Base-by-base conservation (phyloP, 2,888 invertebrate genomes). In the Nysson spinosus region DNA sequence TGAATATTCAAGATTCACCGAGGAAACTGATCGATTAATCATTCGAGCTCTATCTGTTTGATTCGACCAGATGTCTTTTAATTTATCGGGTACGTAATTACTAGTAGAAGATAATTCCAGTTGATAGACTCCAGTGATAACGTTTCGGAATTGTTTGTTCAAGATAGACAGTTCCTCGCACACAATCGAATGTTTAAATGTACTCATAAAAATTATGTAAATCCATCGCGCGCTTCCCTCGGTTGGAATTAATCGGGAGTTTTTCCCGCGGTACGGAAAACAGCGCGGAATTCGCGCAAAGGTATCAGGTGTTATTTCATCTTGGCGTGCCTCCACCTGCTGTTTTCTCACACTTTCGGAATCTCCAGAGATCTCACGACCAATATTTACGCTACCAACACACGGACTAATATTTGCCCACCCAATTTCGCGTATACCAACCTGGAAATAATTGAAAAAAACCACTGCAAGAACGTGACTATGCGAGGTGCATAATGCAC, bases 251-350 rank as follows among this genome's bases (percentile, higher is more conserved):
- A n/a, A n/a, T 24, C 24, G 24, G 9, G 6, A 2, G 4, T 6
- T 24, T 4, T 5, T 24, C 4, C 4, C 4, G 24, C 4, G 24
- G 24, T 4, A 24, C 4, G 24, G 24, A 11, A 19, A 28, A 30
- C 28, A 34, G n/a, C 17, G 11, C 5, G 5, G 34, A n/a, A 34
- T 32, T 51, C 42, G 40, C 17, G 51, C 24, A 40, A 32, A 11
- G 32, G 32, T 11, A 32, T 7, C 32, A 11, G 16, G 20, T 40
- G 30, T 47, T 56, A 40, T 34, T 55, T 44, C 44, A 37, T 44
- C 54, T 42, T 3, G 26, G 35, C 6, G 35, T 37, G 44, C 19
- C 37, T n/a, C 55, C 39, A 56, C 47, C 47, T 56, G 55, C 55
- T 39, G 39, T 39, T 46, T 39, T 47, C 55, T 47, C 55, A 55